These are phyloP conservation scores for Anastrepha ludens DNA, from an alignment of 1,140 invertebrate genomes.

Conservation along the genomic window DNA sequence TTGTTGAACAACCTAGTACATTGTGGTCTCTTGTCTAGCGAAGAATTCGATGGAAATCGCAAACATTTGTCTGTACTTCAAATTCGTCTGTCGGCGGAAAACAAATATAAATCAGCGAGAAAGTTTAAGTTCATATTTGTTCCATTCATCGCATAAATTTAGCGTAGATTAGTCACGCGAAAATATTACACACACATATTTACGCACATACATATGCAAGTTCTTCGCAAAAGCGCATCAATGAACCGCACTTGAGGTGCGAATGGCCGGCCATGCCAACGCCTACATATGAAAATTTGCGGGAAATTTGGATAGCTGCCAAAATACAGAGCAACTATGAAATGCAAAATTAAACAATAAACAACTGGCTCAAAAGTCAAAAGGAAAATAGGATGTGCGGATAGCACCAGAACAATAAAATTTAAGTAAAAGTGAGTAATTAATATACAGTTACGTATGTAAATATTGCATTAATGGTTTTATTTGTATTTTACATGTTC, in stretches of 20 bases:
- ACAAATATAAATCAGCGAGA: not conserved
- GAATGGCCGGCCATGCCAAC: conserved; percentile 19
- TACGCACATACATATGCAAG: not conserved
- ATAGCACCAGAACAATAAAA: not conserved
- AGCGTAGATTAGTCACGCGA: conserved; percentile 34
- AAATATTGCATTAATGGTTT: conserved; percentile 45
- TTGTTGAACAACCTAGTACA: too few relatives aligned
- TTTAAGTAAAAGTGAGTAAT: not conserved
- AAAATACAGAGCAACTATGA: conserved; percentile 13
- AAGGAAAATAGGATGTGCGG: not conserved
- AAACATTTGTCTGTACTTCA: not conserved
- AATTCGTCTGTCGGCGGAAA: not conserved
- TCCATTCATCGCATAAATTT: conserved; percentile 26
- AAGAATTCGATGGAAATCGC: not conserved
- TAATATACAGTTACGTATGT: not conserved
- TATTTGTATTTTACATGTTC: conserved; percentile 37
- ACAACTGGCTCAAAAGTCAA: not conserved
- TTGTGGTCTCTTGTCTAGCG: not conserved
- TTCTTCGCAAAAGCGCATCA: conserved; percentile 14
- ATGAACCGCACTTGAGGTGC: conserved; percentile 35
- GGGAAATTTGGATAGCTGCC: not conserved
- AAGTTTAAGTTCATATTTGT: not conserved
- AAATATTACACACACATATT: not conserved
- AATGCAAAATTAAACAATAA: not conserved
- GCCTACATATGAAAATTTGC: conserved; percentile 31